Percentiles rank a stretch among this genome's conserved stretches.
phyloP scores from a whole-genome alignment of 2,888 invertebrate genomes.

The Lepas anatifera region DNA sequence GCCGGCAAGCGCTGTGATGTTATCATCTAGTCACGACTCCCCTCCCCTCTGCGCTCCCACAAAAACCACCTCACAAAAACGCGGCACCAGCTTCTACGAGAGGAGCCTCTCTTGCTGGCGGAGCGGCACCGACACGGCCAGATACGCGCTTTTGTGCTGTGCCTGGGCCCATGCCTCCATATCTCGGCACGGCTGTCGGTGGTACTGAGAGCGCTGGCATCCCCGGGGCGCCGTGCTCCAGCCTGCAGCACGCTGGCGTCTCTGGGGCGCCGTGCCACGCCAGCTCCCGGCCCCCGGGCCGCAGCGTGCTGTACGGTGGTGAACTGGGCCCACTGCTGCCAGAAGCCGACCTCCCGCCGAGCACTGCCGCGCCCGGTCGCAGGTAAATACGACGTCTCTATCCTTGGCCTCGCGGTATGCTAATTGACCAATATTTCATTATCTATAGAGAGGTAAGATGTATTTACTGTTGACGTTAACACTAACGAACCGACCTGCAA shows the following conservation, averaged over 20 bases:
- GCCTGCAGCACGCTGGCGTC: no score
- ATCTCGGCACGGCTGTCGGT: not conserved
- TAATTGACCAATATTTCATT: not conserved
- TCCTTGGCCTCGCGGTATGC: not conserved
- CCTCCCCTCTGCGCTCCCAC: not conserved
- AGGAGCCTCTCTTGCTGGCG: no score
- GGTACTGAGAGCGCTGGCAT: not conserved
- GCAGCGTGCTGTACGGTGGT: no score
- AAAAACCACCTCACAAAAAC: not conserved
- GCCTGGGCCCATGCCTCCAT: not conserved
- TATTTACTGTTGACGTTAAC: not conserved
- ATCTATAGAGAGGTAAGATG: not conserved
- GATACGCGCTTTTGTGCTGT: not conserved
- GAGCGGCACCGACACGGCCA: not conserved
- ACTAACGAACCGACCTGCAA: not conserved
- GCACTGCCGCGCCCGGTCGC: not conserved
- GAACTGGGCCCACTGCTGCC: no score
- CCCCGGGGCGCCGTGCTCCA: no score
- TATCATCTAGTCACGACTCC: conserved; percentile 7
- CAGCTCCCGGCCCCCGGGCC: no score
- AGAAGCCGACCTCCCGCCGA: no score
- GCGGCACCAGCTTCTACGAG: no score
- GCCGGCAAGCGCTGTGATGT: conserved; percentile 7
- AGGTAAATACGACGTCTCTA: conserved; percentile 1
- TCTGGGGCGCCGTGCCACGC: no score